Evolutionary conservation across 2,113 vertebrate genomes (phyloP).

Genomic region (Hydropotes inermis): DNA sequence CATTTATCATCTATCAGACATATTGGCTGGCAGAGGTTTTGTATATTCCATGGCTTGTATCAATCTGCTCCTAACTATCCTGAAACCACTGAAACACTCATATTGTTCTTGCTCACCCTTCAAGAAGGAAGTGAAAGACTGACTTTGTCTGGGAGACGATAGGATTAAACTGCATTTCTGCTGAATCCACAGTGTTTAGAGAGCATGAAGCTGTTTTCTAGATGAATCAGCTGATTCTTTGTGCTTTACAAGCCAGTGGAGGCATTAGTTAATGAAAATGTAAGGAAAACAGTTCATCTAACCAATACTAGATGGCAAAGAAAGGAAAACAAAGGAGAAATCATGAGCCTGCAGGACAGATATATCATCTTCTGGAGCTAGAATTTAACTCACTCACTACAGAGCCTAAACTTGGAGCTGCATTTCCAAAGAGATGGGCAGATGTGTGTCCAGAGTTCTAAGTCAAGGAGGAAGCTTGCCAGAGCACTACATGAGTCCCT

Average conservation of each 20-base stretch:
- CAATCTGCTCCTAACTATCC: conserved; percentile 51
- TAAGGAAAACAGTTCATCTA: conserved; percentile 17
- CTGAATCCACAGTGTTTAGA: conserved; percentile 65
- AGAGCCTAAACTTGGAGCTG: conserved; percentile 11
- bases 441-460: neutral
- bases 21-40: conserved; percentile 61
- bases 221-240: conserved; percentile 71
- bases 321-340: conserved; percentile 46
- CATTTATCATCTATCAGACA: conserved; percentile 59
- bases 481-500: neutral
- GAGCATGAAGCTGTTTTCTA: conserved; percentile 45
- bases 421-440: neutral
- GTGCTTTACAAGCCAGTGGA: conserved; percentile 22
- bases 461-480: neutral
- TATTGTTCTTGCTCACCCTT: neutral
- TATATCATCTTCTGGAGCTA: neutral
- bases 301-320: neutral
- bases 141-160: conserved; percentile 61
- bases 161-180: conserved; percentile 59
- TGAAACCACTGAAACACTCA: conserved; percentile 54
- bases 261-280: conserved; percentile 38
- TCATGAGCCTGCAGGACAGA: neutral
- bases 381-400: neutral
- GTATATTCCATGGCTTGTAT: conserved; percentile 57
- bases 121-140: conserved; percentile 46